A percentile compares a stretch with the other conserved stretches of the same genome.
phyloP scores from a whole-genome alignment of 2,113 vertebrate species.

The Oncorhynchus clarkii region DNA sequence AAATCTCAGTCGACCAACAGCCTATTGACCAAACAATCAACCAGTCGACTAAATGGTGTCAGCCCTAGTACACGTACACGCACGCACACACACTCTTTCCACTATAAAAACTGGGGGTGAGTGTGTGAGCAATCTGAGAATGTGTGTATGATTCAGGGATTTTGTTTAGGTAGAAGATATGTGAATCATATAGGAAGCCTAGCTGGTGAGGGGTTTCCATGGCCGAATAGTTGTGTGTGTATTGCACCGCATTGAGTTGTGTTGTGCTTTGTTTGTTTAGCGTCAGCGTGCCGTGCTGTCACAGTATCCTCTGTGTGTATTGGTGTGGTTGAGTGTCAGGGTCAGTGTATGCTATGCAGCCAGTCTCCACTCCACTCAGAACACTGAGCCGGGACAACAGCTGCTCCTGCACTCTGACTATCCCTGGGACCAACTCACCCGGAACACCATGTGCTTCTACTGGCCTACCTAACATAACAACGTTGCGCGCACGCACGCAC shows the following conservation, averaged over 20 bases:
- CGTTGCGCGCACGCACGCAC: neutral
- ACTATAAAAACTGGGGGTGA: constrained; percentile 20
- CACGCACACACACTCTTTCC: constrained; percentile 40
- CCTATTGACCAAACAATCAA: too few relatives aligned
- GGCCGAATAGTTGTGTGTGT: neutral
- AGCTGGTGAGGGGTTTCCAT: constrained; percentile 18
- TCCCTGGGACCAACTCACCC: constrained; percentile 26
- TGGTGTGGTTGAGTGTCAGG: constrained; percentile 39
- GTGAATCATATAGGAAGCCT: too few relatives aligned
- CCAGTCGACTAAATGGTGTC: too few relatives aligned
- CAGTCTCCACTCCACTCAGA: constrained; percentile 34
- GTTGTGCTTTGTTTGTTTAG: constrained; percentile 41
- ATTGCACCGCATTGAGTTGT: constrained; percentile 37
- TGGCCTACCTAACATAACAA: neutral
- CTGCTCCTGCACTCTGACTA: constrained; percentile 45
- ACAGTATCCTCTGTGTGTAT: constrained; percentile 27
- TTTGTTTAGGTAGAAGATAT: constrained; percentile 45
- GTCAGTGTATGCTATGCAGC: constrained; percentile 38
- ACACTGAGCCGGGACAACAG: constrained; percentile 56
- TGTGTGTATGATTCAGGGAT: constrained; percentile 33
- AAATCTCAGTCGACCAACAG: too few relatives aligned
- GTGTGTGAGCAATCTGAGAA: constrained; percentile 37
- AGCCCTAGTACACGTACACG: too few relatives aligned
- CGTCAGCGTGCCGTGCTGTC: constrained; percentile 8
- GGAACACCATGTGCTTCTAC: neutral